These are phyloP conservation scores for Tyrannus savana DNA, from an alignment of 2,113 vertebrate genomes.

Conservation along the genomic window DNA sequence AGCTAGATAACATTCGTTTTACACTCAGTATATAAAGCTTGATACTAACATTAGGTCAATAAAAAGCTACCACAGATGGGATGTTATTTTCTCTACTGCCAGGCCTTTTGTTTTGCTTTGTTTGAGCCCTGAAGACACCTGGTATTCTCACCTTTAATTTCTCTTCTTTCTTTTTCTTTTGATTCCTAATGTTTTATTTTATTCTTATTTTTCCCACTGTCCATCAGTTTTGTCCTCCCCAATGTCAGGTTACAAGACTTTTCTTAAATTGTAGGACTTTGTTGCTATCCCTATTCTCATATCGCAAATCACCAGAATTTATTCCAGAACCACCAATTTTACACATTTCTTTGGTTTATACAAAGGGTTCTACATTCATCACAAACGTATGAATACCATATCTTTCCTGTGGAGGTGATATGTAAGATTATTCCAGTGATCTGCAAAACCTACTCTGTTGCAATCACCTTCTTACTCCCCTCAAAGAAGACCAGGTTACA, in stretches of 20 bases:
- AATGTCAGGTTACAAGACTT: not conserved
- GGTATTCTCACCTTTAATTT: not conserved
- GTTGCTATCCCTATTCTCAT: not conserved
- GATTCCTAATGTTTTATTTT: not conserved
- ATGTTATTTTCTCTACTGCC: constrained; percentile 10
- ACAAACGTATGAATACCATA: not conserved
- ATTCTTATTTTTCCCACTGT: not conserved
- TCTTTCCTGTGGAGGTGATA: not conserved
- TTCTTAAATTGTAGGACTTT: not conserved
- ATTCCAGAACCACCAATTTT: not conserved
- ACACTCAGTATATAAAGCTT: constrained; percentile 15
- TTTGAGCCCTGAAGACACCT: not conserved
- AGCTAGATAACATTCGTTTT: constrained; percentile 50
- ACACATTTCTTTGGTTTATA: not conserved
- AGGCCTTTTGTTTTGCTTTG: not conserved
- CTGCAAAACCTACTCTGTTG: not conserved
- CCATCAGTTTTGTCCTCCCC: not conserved
- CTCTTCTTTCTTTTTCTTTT: not conserved
- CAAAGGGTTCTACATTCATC: not conserved
- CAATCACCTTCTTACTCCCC: not conserved
- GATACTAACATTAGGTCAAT: constrained; percentile 43
- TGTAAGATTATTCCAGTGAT: not conserved
- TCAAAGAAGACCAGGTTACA: not conserved
- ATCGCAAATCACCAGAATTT: not conserved
- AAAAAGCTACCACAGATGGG: not conserved